Evolutionary conservation across 2,113 vertebrate genomes (phyloP).

Genomic region (Procavia capensis): DNA sequence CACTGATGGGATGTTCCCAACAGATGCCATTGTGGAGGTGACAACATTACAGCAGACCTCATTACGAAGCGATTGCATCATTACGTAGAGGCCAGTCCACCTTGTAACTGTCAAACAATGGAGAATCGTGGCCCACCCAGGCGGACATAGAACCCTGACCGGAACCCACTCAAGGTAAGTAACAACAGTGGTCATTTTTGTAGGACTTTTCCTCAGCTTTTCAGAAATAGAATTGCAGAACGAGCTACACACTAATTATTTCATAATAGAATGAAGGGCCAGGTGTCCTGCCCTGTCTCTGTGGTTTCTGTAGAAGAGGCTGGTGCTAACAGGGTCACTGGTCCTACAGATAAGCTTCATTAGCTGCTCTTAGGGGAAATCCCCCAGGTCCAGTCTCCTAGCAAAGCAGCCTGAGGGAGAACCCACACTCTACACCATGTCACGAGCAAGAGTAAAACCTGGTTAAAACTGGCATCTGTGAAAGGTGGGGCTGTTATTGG

Average conservation of each 20-base stretch:
- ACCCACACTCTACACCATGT: neutral
- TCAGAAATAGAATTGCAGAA: neutral
- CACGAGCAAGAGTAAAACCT: neutral
- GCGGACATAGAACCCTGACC: no score
- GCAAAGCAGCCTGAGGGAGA: neutral
- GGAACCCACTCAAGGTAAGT: no score
- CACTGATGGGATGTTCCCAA: no score
- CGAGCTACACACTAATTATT: neutral
- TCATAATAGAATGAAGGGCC: neutral
- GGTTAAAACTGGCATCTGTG: neutral
- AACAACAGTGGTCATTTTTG: neutral
- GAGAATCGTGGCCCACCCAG: no score
- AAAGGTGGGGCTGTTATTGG: neutral
- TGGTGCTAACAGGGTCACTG: neutral
- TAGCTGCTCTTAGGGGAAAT: neutral
- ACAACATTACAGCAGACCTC: no score
- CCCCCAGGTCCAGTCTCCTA: neutral
- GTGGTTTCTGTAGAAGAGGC: neutral
- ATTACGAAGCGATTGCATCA: no score
- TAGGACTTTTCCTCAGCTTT: neutral
- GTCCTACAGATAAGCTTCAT: neutral
- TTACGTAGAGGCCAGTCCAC: no score
- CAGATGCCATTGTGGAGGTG: no score
- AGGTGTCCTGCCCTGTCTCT: neutral
- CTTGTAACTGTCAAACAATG: no score